These are phyloP conservation scores for Remorina albescens DNA, from an alignment of 2,797 vertebrate genomes.

Conservation along the genomic window DNA sequence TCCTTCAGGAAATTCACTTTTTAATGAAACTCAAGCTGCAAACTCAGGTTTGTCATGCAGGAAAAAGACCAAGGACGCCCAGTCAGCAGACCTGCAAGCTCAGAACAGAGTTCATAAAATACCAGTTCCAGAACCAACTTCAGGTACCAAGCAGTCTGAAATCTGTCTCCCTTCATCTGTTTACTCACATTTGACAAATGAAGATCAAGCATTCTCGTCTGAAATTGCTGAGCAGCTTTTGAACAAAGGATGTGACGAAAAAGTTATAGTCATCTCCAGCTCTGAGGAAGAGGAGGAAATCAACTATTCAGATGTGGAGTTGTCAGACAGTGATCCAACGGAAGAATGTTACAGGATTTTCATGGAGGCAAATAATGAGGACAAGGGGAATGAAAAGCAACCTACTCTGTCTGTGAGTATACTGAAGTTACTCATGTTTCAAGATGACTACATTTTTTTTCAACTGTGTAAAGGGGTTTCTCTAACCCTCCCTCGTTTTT, in stretches of 20 bases:
- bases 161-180: slow-evolving; percentile 14
- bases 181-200: slow-evolving; percentile 3
- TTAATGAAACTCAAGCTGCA: slow-evolving; percentile 8
- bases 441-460: not conserved
- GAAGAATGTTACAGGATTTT: slow-evolving; percentile 89
- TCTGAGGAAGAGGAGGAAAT: slow-evolving; percentile 73
- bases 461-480: not conserved
- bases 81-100: not conserved
- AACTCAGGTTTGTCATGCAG: not conserved
- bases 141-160: slow-evolving; percentile 20
- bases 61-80: not conserved
- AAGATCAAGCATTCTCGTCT: slow-evolving; percentile 11
- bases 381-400: slow-evolving; percentile 31
- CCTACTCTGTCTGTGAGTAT: slow-evolving; percentile 69
- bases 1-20: slow-evolving; percentile 5
- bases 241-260: not conserved
- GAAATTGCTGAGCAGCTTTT: slow-evolving; percentile 15
- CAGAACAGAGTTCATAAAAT: not conserved
- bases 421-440: not conserved
- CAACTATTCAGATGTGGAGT: slow-evolving; percentile 71
- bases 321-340: slow-evolving; percentile 84
- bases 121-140: slow-evolving; percentile 9
- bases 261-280: slow-evolving; percentile 59
- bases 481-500: slow-evolving; percentile 10
- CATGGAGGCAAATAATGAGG: slow-evolving; percentile 81